Percentiles rank a stretch among this genome's conserved stretches.
Conservation (phyloP, 2,797 vertebrate genomes). For the Cyprinodon diabolis region DNA sequence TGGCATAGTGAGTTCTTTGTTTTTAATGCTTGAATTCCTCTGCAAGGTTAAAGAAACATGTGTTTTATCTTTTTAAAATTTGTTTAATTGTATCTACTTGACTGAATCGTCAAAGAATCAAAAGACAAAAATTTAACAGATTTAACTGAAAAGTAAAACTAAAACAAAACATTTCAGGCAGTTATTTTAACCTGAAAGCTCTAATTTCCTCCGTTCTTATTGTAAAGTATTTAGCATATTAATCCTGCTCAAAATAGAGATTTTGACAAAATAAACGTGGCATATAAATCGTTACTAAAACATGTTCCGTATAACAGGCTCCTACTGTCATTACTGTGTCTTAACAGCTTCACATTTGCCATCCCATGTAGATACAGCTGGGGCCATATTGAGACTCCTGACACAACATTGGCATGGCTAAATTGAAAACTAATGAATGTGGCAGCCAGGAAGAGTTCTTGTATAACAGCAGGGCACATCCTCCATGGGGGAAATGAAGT, state of each 20-base stretch:
- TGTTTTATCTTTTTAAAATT: neutral
- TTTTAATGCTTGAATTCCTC: neutral
- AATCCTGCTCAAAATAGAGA: neutral
- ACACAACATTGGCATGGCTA: constrained; percentile 27
- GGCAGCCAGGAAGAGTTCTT: constrained; percentile 39
- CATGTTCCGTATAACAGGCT: neutral
- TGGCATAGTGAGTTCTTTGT: too few species aligned
- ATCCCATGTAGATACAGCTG: constrained; percentile 39
- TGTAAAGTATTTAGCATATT: neutral
- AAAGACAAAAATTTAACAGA: neutral
- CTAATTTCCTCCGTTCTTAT: neutral
- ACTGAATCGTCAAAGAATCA: neutral
- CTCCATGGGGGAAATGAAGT: constrained; percentile 35
- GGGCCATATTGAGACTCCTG: constrained; percentile 30
- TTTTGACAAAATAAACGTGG: neutral
- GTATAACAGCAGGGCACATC: constrained; percentile 44
- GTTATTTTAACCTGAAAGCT: neutral
- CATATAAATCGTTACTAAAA: neutral
- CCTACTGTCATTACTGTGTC: constrained; percentile 14
- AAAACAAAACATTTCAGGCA: too few species aligned
- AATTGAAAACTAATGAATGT: constrained; percentile 52
- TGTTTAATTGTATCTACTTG: neutral
- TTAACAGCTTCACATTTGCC: constrained; percentile 12
- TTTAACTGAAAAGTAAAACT: neutral
- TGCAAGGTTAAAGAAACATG: neutral